These are phyloP conservation scores for Epizoanthus stellaris DNA, from an alignment of 92 coral and sea anemone species.

Conservation along the genomic window DNA sequence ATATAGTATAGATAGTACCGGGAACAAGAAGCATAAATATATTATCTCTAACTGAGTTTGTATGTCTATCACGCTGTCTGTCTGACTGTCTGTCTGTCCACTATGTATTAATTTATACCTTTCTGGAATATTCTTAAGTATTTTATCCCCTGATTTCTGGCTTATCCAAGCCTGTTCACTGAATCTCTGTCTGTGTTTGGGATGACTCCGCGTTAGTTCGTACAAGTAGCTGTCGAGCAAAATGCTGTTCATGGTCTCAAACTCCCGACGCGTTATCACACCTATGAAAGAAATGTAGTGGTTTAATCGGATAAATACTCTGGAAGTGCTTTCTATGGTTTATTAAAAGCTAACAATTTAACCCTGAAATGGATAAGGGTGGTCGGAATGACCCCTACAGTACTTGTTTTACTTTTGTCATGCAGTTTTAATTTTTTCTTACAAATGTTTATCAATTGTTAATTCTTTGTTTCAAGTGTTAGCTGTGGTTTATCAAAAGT, in stretches of 20 bases:
- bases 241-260: conserved; percentile 79
- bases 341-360: background rate
- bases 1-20: too few relatives aligned
- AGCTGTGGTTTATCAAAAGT: too few relatives aligned
- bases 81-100: background rate
- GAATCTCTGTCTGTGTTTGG: conserved; percentile 93
- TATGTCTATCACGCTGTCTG: too few relatives aligned
- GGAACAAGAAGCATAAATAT: too few relatives aligned
- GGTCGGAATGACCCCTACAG: too few relatives aligned
- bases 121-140: conserved; percentile 69
- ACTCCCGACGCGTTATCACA: conserved; percentile 86
- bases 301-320: background rate
- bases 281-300: conserved; percentile 41
- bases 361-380: too few relatives aligned
- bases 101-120: conserved; percentile 53
- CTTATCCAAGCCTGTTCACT: conserved; percentile 96
- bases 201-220: conserved; percentile 87
- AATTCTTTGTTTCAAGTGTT: too few relatives aligned
- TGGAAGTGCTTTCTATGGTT: background rate
- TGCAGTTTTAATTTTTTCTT: too few relatives aligned
- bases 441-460: too few relatives aligned
- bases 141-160: conserved; percentile 69
- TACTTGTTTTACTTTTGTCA: too few relatives aligned
- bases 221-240: conserved; percentile 90
- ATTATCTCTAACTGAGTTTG: background rate